These are phyloP conservation scores for Neosilurus hyrtlii DNA, from an alignment of 2,797 vertebrate genomes.

Conservation along the genomic window DNA sequence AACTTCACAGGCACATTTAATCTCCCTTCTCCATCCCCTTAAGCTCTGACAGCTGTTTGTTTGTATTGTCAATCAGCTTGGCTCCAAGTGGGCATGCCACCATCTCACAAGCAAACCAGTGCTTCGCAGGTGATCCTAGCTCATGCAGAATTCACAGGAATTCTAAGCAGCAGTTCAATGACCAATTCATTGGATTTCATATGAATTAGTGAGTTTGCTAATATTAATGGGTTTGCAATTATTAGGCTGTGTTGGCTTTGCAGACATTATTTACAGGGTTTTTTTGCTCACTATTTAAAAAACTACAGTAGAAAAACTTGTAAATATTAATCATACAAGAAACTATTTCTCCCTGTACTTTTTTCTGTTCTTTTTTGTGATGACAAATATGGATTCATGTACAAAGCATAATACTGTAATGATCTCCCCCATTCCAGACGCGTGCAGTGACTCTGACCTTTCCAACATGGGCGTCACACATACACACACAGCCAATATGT, in stretches of 20 bases:
- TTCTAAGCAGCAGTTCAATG: not conserved
- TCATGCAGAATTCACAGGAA: not conserved
- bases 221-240: not conserved
- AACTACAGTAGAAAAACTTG: not conserved
- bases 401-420: not conserved
- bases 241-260: not conserved
- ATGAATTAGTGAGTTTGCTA: not conserved
- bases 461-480: too few relatives aligned
- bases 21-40: constrained; percentile 52
- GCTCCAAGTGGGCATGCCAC: constrained; percentile 11
- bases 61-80: constrained; percentile 46
- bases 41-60: constrained; percentile 61
- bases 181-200: constrained; percentile 1
- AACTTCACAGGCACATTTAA: constrained; percentile 65
- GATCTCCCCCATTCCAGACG: too few relatives aligned
- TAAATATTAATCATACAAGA: not conserved
- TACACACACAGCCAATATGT: too few relatives aligned
- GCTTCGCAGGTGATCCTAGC: constrained; percentile 3
- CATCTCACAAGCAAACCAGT: constrained; percentile 9
- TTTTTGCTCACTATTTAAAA: not conserved
- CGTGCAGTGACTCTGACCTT: too few relatives aligned
- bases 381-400: not conserved
- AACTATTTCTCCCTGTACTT: not conserved
- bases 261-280: not conserved
- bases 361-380: not conserved